Percentiles rank a stretch among this genome's conserved stretches.
Evolutionary conservation across 2,113 vertebrate species (phyloP).

Genomic region (Athene cunicularia): DNA sequence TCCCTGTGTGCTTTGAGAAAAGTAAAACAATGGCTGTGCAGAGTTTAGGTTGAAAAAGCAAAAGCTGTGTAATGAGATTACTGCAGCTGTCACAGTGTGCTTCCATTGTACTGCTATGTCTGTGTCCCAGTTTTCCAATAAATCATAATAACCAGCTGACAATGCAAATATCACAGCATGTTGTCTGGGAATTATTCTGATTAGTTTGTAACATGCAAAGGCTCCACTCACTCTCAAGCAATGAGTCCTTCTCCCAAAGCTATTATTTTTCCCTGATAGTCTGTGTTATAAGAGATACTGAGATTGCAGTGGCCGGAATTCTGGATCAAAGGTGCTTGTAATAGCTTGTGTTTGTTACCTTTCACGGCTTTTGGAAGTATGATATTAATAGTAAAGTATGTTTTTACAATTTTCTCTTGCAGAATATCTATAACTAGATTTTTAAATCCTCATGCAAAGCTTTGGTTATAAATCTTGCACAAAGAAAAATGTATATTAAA

Average conservation of each 20-base stretch:
- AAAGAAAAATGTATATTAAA: neutral
- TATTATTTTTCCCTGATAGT: neutral
- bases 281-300: neutral
- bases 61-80: neutral
- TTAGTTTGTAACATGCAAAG: neutral
- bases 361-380: neutral
- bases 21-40: neutral
- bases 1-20: neutral
- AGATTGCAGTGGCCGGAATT: neutral
- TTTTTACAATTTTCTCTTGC: neutral
- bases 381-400: neutral
- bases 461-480: neutral
- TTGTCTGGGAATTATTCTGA: conserved; percentile 8
- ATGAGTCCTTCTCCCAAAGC: neutral
- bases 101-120: neutral
- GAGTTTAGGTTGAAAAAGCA: conserved; percentile 18
- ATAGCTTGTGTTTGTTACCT: neutral
- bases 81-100: neutral
- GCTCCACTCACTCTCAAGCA: neutral
- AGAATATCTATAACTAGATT: neutral
- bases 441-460: neutral
- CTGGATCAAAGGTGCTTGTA: neutral
- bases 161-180: conserved; percentile 33
- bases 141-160: conserved; percentile 51
- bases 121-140: neutral